Conservation (phyloP, 2,888 invertebrate genomes). For the Stenichneumon culpator region DNA sequence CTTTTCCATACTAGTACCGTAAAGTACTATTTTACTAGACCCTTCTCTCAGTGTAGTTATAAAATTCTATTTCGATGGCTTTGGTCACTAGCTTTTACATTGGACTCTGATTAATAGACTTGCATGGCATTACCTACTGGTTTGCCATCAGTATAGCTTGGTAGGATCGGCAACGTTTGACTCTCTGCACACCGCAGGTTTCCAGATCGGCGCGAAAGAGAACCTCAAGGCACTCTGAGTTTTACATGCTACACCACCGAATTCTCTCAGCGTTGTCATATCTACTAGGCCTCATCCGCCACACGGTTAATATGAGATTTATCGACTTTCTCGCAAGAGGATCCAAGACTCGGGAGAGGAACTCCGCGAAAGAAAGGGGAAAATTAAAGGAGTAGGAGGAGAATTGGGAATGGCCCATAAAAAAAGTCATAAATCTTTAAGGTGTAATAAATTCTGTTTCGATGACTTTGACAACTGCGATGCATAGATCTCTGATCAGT, state of each 20-base stretch:
- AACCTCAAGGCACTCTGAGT: conserved; percentile 21
- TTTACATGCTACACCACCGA: neutral
- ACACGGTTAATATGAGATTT: conserved; percentile 6
- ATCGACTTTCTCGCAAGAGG: conserved; percentile 39
- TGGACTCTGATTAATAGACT: neutral
- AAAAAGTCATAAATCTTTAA: too few relatives aligned
- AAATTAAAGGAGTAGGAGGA: neutral
- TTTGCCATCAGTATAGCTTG: neutral
- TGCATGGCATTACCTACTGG: neutral
- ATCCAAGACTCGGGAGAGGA: conserved; percentile 4
- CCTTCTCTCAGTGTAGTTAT: too few relatives aligned
- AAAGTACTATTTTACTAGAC: too few relatives aligned
- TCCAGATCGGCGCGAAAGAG: conserved; percentile 20
- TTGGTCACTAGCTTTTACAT: too few relatives aligned
- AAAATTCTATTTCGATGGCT: too few relatives aligned
- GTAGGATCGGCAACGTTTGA: neutral
- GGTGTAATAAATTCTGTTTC: too few relatives aligned
- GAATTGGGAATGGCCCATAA: conserved; percentile 12
- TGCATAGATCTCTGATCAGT: neutral
- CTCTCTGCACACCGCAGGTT: neutral
- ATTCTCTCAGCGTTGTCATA: conserved; percentile 30
- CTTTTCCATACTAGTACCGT: too few relatives aligned
- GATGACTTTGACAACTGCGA: too few relatives aligned
- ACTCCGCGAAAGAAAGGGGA: neutral
- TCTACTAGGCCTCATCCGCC: neutral